Evolutionary conservation across 1,140 invertebrate genomes (phyloP).

Genomic region (Caenorhabditis inopinata): DNA sequence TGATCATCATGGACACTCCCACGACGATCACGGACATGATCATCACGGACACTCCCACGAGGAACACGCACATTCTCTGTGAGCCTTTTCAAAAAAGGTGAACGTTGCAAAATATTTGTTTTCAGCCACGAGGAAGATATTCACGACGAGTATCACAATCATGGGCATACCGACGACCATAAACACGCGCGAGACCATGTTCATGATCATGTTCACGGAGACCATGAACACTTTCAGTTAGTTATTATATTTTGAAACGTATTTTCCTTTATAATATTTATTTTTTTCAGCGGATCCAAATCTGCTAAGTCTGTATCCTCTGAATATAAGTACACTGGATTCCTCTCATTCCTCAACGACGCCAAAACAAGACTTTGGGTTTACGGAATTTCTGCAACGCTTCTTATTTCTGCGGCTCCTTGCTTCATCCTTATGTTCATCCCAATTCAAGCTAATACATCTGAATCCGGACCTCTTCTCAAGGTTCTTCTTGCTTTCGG

Average conservation of each 20-base stretch:
- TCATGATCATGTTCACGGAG: slow-evolving; percentile 54
- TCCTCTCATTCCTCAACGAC: slow-evolving; percentile 45
- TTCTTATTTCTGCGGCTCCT: slow-evolving; percentile 88
- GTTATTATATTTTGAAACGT: too few relatives aligned
- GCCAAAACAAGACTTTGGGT: slow-evolving; percentile 61
- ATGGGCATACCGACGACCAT: too few relatives aligned
- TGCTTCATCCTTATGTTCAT: slow-evolving; percentile 90
- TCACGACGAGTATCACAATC: too few relatives aligned
- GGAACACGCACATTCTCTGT: neutral
- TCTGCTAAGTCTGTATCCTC: neutral
- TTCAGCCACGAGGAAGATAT: neutral
- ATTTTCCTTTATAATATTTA: neutral
- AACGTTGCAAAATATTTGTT: neutral
- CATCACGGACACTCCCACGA: slow-evolving; percentile 38
- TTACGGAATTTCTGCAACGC: slow-evolving; percentile 74
- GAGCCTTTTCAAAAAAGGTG: neutral
- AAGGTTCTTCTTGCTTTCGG: slow-evolving; percentile 89
- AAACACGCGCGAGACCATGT: slow-evolving; percentile 29
- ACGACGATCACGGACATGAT: neutral
- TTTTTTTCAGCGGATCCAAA: slow-evolving; percentile 9
- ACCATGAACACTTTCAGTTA: slow-evolving; percentile 41
- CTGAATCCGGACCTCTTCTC: slow-evolving; percentile 68
- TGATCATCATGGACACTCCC: slow-evolving; percentile 39
- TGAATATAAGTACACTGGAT: slow-evolving; percentile 33
- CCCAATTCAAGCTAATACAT: slow-evolving; percentile 78